Percentiles rank a stretch among this genome's conserved stretches.
These are phyloP conservation scores for Caenorhabditis afra DNA, from an alignment of 2,888 invertebrate species.

Conservation along the genomic window DNA sequence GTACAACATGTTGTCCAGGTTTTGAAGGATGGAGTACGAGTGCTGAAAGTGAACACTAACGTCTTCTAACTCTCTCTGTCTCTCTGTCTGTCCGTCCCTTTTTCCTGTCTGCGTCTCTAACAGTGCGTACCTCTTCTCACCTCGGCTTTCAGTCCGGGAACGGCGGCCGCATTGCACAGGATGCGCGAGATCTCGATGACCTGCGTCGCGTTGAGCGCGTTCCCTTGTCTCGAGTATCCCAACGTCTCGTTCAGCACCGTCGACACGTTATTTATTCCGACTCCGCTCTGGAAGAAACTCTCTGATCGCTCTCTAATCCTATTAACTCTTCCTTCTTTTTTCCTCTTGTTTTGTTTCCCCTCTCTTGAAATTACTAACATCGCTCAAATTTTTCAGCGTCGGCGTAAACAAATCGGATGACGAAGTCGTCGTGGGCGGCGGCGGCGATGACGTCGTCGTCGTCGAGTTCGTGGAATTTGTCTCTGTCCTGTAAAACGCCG, in stretches of 20 bases:
- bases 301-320: slow-evolving; percentile 17
- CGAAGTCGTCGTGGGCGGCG: slow-evolving; percentile 15
- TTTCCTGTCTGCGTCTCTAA: slow-evolving; percentile 3
- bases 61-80: not conserved
- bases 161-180: slow-evolving; percentile 43
- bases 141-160: slow-evolving; percentile 55
- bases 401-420: slow-evolving; percentile 33
- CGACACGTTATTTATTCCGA: slow-evolving; percentile 54
- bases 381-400: slow-evolving; percentile 64
- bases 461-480: slow-evolving; percentile 44
- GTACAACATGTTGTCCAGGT: slow-evolving; percentile 53
- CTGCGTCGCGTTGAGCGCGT: slow-evolving; percentile 48
- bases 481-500: slow-evolving; percentile 35
- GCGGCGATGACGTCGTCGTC: slow-evolving; percentile 16
- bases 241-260: slow-evolving; percentile 50
- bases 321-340: too few species aligned
- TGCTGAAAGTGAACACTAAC: slow-evolving; percentile 22
- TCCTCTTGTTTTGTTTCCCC: too few species aligned
- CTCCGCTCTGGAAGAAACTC: slow-evolving; percentile 44
- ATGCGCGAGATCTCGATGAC: slow-evolving; percentile 48
- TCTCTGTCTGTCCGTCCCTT: not conserved
- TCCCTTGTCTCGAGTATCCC: slow-evolving; percentile 33
- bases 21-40: slow-evolving; percentile 32
- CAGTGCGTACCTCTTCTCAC: slow-evolving; percentile 30
- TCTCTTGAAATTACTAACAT: slow-evolving; percentile 44